Evolutionary conservation across 1,140 invertebrate genomes (phyloP).

Genomic region (Hyles vespertilio): DNA sequence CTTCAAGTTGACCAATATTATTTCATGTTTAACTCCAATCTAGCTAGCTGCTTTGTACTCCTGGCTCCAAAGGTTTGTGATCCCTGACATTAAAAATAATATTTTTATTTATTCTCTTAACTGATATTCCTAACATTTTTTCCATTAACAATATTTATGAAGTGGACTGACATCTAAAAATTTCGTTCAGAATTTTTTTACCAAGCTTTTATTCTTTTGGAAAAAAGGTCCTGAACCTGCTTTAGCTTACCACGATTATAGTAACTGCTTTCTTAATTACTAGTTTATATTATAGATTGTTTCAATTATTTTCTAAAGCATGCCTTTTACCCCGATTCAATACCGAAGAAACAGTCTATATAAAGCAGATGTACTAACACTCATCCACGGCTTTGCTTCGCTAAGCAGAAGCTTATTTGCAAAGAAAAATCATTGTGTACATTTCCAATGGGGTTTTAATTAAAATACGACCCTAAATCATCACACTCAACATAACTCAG

Average conservation of each 20-base stretch:
- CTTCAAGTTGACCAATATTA: too few species aligned
- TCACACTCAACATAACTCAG: slow-evolving; percentile 16
- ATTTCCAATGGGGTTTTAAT: slow-evolving; percentile 9
- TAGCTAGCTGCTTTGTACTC: too few species aligned
- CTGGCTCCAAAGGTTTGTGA: too few species aligned
- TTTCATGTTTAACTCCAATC: too few species aligned
- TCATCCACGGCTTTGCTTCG: slow-evolving; percentile 52
- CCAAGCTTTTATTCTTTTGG: too few species aligned
- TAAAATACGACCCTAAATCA: slow-evolving; percentile 6
- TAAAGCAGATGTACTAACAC: slow-evolving; percentile 15
- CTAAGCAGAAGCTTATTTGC: slow-evolving; percentile 56
- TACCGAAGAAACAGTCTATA: slow-evolving; percentile 53
- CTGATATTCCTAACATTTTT: too few species aligned
- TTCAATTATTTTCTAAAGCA: slow-evolving; percentile 42
- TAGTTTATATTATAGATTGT: slow-evolving; percentile 50
- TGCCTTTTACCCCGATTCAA: slow-evolving; percentile 24
- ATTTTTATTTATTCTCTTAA: too few species aligned
- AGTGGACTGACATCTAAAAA: too few species aligned
- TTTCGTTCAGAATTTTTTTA: too few species aligned
- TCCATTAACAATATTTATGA: too few species aligned
- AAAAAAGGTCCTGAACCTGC: slow-evolving; percentile 13
- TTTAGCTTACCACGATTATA: slow-evolving; percentile 48
- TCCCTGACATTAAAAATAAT: too few species aligned
- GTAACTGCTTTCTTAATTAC: slow-evolving; percentile 39
- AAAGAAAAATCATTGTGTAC: slow-evolving; percentile 16